Conservation (phyloP, 2,113 vertebrate species). For the Colossoma macropomum region DNA sequence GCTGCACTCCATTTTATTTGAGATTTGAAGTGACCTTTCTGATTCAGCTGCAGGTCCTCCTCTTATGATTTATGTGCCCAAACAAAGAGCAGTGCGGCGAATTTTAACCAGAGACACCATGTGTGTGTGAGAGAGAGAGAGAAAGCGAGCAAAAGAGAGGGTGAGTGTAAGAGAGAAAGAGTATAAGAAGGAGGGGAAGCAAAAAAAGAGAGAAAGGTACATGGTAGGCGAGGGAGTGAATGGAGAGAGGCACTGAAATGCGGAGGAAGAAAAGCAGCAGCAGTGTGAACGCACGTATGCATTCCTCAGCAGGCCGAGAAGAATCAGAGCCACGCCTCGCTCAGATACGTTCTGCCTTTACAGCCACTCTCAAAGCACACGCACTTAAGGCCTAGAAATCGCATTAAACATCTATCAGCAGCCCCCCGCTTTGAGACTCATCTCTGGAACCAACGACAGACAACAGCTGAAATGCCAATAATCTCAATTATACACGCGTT, state of each 20-base stretch:
- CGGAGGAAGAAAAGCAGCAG: background rate
- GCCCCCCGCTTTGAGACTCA: constrained; percentile 17
- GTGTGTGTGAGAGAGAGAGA: constrained; percentile 14
- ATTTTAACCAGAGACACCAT: constrained; percentile 48
- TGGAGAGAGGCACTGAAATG: constrained; percentile 20
- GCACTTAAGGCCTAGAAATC: background rate
- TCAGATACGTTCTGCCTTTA: constrained; percentile 12
- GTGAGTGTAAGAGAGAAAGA: background rate
- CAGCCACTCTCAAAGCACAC: constrained; percentile 11
- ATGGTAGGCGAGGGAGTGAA: background rate
- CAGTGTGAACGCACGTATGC: background rate
- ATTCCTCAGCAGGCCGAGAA: background rate
- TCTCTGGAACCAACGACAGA: constrained; percentile 22
- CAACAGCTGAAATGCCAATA: constrained; percentile 32
- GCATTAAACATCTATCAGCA: constrained; percentile 36
- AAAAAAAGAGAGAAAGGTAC: background rate
- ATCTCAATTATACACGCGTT: constrained; percentile 23
- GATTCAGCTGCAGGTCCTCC: constrained; percentile 59
- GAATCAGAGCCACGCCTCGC: constrained; percentile 7
- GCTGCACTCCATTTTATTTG: constrained; percentile 59
- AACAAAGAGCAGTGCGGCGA: constrained; percentile 51
- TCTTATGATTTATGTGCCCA: constrained; percentile 62
- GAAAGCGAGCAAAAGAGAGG: constrained; percentile 20
- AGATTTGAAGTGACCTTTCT: constrained; percentile 61
- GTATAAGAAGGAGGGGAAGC: background rate